These are phyloP conservation scores for Coelogynopora nodosa DNA, from an alignment of 2,888 invertebrate species.

Conservation along the genomic window DNA sequence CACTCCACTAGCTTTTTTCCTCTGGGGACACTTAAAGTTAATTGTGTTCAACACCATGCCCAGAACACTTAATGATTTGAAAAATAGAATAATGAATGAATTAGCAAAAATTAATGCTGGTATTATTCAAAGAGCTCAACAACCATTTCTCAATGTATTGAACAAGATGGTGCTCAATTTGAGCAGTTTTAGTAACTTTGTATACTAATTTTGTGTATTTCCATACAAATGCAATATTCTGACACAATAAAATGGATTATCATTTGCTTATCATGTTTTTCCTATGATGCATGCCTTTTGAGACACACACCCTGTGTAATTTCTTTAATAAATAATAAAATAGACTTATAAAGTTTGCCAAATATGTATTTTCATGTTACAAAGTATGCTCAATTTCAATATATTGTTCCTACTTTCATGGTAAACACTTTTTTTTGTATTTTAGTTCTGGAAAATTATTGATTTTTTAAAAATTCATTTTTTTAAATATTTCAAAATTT, in stretches of 20 bases:
- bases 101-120: not conserved
- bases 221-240: not conserved
- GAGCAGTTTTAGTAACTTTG: constrained; percentile 18
- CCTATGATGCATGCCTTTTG: not conserved
- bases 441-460: too few relatives aligned
- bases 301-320: too few relatives aligned
- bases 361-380: too few relatives aligned
- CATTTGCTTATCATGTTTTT: not conserved
- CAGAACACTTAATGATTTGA: constrained; percentile 16
- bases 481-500: too few relatives aligned
- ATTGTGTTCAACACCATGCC: constrained; percentile 4
- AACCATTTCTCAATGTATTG: constrained; percentile 28
- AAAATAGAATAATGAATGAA: constrained; percentile 13
- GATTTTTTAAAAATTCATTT: too few relatives aligned
- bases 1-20: constrained; percentile 17
- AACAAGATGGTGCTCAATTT: constrained; percentile 10
- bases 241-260: not conserved
- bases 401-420: too few relatives aligned
- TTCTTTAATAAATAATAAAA: too few relatives aligned
- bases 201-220: too few relatives aligned
- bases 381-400: too few relatives aligned
- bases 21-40: constrained; percentile 23
- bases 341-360: too few relatives aligned
- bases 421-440: too few relatives aligned
- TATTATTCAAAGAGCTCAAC: constrained; percentile 25